A percentile compares a stretch with the other conserved stretches of the same genome.
Conservation (phyloP, 2,797 vertebrate genomes). For the Paratrypauchen microcephalus region DNA sequence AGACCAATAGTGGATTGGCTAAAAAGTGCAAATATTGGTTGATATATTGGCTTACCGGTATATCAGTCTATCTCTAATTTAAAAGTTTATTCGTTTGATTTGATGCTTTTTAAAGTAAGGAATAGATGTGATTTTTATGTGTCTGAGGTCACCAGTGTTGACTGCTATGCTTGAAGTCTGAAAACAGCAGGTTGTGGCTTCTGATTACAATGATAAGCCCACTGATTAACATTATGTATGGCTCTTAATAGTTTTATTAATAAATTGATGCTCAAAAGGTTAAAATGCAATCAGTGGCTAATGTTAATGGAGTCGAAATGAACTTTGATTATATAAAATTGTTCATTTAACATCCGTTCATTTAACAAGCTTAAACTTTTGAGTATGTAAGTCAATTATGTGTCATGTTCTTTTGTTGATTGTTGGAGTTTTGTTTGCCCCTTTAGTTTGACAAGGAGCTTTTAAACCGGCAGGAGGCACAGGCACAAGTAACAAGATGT, state of each 20-base stretch:
- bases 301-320: slow-evolving; percentile 26
- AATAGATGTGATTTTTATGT: not conserved
- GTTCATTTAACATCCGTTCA: no score
- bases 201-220: slow-evolving; percentile 34
- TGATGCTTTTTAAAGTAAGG: not conserved
- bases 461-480: slow-evolving; percentile 88
- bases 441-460: slow-evolving; percentile 92
- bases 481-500: slow-evolving; percentile 85
- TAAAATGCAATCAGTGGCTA: slow-evolving; percentile 33
- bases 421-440: slow-evolving; percentile 17
- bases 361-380: slow-evolving; percentile 14
- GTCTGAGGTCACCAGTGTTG: slow-evolving; percentile 11
- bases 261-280: slow-evolving; percentile 19
- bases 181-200: slow-evolving; percentile 27
- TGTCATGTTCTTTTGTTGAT: slow-evolving; percentile 19
- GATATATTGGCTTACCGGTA: no score
- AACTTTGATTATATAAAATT: slow-evolving; percentile 19
- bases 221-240: slow-evolving; percentile 26
- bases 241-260: slow-evolving; percentile 21
- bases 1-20: no score
- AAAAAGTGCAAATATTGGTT: no score
- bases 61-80: no score
- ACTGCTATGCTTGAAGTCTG: slow-evolving; percentile 18
- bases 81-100: no score
- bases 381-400: slow-evolving; percentile 3